A percentile compares a stretch with the other conserved stretches of the same genome.
phyloP scores from a whole-genome alignment of 2,888 invertebrate species.

The Meganola albula region DNA sequence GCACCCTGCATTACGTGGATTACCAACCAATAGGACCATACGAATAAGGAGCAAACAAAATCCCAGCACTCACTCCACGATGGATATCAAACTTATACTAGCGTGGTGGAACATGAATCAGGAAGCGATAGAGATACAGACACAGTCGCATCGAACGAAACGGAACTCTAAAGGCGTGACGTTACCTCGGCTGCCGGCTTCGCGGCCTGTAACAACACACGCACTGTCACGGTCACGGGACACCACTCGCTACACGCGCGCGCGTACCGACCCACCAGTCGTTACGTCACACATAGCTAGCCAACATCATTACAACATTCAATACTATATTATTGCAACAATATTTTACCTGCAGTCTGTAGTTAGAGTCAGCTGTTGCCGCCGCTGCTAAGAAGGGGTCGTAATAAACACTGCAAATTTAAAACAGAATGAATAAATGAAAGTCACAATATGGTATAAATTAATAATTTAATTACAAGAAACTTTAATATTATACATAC shows the following conservation, averaged over 20 bases:
- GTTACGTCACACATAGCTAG: slow-evolving; percentile 4
- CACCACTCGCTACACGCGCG: slow-evolving; percentile 34
- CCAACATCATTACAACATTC: slow-evolving; percentile 6
- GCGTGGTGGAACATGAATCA: slow-evolving; percentile 68
- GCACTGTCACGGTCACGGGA: slow-evolving; percentile 55
- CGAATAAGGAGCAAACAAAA: slow-evolving; percentile 71
- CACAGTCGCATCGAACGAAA: slow-evolving; percentile 50
- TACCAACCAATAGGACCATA: slow-evolving; percentile 61
- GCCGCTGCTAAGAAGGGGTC: slow-evolving; percentile 96
- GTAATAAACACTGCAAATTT: slow-evolving; percentile 92
- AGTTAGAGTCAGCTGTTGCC: slow-evolving; percentile 90
- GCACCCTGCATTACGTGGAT: slow-evolving; percentile 65
- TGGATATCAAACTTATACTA: slow-evolving; percentile 62
- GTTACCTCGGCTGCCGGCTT: slow-evolving; percentile 84
- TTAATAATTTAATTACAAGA: too few species aligned
- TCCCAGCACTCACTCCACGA: slow-evolving; percentile 73
- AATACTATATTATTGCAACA: slow-evolving; percentile 10
- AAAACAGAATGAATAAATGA: slow-evolving; percentile 32
- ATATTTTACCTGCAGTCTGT: slow-evolving; percentile 95
- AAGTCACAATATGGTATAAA: too few species aligned
- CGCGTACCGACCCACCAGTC: slow-evolving; percentile 11
- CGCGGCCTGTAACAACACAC: slow-evolving; percentile 82
- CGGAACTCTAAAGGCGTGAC: slow-evolving; percentile 46
- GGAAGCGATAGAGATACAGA: slow-evolving; percentile 71
- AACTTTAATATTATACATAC: too few species aligned